Percentiles rank a stretch among this genome's conserved stretches.
Conservation (phyloP, 2,888 invertebrate genomes). For the Actias luna region DNA sequence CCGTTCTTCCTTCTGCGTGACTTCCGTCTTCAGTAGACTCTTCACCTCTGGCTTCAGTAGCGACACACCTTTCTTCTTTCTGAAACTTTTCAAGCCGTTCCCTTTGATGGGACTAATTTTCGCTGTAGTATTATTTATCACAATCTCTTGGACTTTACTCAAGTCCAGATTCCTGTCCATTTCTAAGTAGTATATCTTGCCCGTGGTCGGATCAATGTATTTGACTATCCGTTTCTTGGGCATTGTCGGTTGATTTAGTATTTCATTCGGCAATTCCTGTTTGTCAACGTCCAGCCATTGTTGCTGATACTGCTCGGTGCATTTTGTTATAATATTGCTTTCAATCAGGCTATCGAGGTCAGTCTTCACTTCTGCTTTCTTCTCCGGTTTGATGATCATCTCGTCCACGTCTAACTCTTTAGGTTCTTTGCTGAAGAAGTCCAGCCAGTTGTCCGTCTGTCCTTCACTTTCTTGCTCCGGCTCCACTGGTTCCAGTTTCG, state of each 20-base stretch:
- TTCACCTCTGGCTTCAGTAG: slow-evolving; percentile 62
- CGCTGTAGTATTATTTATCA: slow-evolving; percentile 60
- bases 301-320: slow-evolving; percentile 10
- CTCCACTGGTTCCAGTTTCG: slow-evolving; percentile 22
- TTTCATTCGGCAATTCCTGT: slow-evolving; percentile 44
- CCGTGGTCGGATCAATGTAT: slow-evolving; percentile 68
- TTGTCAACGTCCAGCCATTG: not conserved
- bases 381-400: slow-evolving; percentile 65
- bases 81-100: slow-evolving; percentile 55
- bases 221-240: slow-evolving; percentile 67
- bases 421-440: slow-evolving; percentile 64
- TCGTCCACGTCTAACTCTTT: slow-evolving; percentile 69
- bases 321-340: slow-evolving; percentile 23
- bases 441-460: slow-evolving; percentile 60
- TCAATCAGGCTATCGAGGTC: slow-evolving; percentile 27
- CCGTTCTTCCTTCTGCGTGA: slow-evolving; percentile 28
- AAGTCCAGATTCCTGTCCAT: slow-evolving; percentile 66
- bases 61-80: slow-evolving; percentile 55
- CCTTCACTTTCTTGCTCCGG: slow-evolving; percentile 25
- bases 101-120: slow-evolving; percentile 65
- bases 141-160: slow-evolving; percentile 68
- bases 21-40: slow-evolving; percentile 47
- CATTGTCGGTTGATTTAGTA: slow-evolving; percentile 41
- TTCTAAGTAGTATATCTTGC: slow-evolving; percentile 72
- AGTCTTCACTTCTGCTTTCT: slow-evolving; percentile 37